These are phyloP conservation scores for Xyrichtys novacula DNA, from an alignment of 2,797 vertebrate species.

Conservation along the genomic window DNA sequence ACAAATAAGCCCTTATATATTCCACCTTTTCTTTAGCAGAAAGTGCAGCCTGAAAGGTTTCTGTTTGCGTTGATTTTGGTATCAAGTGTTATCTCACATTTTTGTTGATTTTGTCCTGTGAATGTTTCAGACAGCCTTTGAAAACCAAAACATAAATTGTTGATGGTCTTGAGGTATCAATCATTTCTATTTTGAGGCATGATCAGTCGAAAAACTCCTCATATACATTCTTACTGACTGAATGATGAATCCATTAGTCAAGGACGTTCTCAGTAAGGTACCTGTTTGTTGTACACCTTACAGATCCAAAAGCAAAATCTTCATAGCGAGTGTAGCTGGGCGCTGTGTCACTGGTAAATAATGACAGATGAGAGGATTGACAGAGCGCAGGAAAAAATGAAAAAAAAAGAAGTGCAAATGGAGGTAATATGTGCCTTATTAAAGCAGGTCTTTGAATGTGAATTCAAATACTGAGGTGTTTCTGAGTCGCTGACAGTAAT, in stretches of 20 bases:
- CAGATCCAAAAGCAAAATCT: neutral
- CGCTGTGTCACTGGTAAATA: neutral
- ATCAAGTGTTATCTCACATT: too few relatives aligned
- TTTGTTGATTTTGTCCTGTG: too few relatives aligned
- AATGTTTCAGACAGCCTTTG: too few relatives aligned
- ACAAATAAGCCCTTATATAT: too few relatives aligned
- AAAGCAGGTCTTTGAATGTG: conserved; percentile 21
- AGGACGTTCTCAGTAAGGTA: neutral
- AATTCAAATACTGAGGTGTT: conserved; percentile 11
- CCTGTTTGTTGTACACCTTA: neutral
- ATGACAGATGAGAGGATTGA: conserved; percentile 11
- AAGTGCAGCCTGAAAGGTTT: too few relatives aligned
- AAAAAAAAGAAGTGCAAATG: conserved; percentile 19
- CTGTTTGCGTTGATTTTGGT: too few relatives aligned
- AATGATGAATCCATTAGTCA: neutral
- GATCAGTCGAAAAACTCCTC: too few relatives aligned
- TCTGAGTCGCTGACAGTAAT: conserved; percentile 33
- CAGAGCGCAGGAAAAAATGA: neutral
- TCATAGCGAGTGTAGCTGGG: neutral
- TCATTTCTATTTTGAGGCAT: neutral
- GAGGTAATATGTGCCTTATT: conserved; percentile 10
- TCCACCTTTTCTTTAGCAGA: too few relatives aligned
- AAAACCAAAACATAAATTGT: too few relatives aligned
- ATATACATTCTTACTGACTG: neutral
- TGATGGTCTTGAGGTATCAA: too few relatives aligned